Evolutionary conservation across 2,797 vertebrate species (phyloP), one percentile per base, ranked within the genome.

Genomic region (Bucorvus abyssinicus): DNA sequence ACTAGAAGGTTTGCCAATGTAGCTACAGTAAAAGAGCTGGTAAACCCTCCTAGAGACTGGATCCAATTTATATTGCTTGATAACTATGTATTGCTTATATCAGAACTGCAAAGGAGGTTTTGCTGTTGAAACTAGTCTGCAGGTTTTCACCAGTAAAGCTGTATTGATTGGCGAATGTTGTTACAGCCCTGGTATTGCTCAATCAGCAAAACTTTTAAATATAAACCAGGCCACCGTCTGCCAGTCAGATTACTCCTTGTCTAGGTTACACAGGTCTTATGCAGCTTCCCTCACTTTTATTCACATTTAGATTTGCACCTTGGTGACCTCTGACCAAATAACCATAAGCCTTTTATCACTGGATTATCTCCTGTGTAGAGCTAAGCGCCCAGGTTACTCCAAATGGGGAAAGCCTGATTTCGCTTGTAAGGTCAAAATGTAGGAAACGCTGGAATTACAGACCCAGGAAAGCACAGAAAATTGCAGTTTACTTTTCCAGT

Each of bases 281-380:
- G 14, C 32, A 52, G 47, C 55, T 83, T 71, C 47, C 44, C 57
- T 86, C 55, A 26, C 75, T 84, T 88, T 63, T 94, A 55, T 69
- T 94, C 82, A 40, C 36, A 20, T 86, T 86, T 86, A 59, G 60
- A 57, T 26, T 36, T 84, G 50, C 59, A 78, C 87, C 16, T 79
- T 40, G 24, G 11, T 96, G 91, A 94, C 94, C 92, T 95, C 83
- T 90, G 57, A 59, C 63, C 83, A 87, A 89, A 70, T 53, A 93
- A 89, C 12, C 19, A 2, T 85, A 84, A 88, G 65, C 84, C 40
- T 86, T 86, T 87, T 83, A 52, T 84, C 88, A 55, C 12, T 73
- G 87, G 91, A 88, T 96, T 90, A 94, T 85, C 82, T 89, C 75
- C 68, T 69, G 18, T 91, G 91, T 67, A 63, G 47, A 61, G 34